phyloP scores from a whole-genome alignment of 2,888 invertebrate species.

The Anticlea derivata region DNA sequence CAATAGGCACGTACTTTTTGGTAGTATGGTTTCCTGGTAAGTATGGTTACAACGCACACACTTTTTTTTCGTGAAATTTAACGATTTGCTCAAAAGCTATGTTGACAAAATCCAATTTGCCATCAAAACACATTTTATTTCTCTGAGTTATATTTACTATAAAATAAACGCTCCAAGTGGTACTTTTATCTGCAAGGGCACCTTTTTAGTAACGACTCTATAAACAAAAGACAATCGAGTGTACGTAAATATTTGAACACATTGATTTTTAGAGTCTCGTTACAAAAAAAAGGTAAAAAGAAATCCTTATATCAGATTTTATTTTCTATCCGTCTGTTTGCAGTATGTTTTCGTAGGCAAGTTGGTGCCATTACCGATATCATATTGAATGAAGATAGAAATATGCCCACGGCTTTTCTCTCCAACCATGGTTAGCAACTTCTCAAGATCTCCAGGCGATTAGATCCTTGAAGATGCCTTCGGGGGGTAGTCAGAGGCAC shows the following conservation, averaged over 20 bases:
- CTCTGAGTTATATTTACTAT: conserved; percentile 65
- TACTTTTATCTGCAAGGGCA: conserved; percentile 62
- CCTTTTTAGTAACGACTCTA: conserved; percentile 71
- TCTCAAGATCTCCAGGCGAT: too few relatives aligned
- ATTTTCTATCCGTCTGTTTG: not conserved
- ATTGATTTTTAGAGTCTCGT: conserved; percentile 45
- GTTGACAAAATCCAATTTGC: conserved; percentile 32
- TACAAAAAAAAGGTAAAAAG: not conserved
- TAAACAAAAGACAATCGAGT: conserved; percentile 71
- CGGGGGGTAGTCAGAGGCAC: too few relatives aligned
- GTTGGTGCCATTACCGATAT: too few relatives aligned
- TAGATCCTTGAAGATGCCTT: too few relatives aligned
- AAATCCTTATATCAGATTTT: not conserved
- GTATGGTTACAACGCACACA: too few relatives aligned
- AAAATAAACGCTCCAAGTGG: conserved; percentile 68
- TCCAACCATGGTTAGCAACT: too few relatives aligned
- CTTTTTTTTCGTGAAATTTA: not conserved
- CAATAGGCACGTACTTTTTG: too few relatives aligned
- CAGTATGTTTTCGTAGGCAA: not conserved
- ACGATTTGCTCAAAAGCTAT: conserved; percentile 5
- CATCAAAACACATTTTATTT: conserved; percentile 64
- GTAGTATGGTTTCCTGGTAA: too few relatives aligned
- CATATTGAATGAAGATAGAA: too few relatives aligned
- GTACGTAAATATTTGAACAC: conserved; percentile 71
- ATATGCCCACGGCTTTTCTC: too few relatives aligned